Percentiles rank a stretch among this genome's conserved stretches.
phyloP scores from a whole-genome alignment of 2,797 vertebrate species.

The Acomys russatus region DNA sequence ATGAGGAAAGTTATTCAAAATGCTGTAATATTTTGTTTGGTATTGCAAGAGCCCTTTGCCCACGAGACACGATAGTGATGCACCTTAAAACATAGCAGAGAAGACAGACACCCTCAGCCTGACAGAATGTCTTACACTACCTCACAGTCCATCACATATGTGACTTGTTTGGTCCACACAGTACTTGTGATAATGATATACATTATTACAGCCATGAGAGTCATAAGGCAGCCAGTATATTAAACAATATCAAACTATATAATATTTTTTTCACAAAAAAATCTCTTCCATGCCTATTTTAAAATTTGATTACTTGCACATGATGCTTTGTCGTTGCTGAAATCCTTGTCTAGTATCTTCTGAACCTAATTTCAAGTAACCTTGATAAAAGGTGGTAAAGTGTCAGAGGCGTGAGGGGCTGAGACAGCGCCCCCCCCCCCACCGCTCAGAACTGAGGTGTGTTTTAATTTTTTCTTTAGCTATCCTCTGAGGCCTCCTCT shows the following conservation, averaged over 20 bases:
- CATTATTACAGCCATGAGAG: background rate
- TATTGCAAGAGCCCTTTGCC: background rate
- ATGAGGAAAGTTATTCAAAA: background rate
- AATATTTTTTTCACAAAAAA: background rate
- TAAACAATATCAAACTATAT: background rate
- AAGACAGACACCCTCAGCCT: background rate
- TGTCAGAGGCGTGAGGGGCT: conserved; percentile 51
- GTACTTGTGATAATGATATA: background rate
- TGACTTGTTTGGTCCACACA: background rate
- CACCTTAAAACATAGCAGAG: background rate
- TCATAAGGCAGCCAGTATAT: background rate
- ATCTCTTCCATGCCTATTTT: background rate
- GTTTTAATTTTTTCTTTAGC: conserved; percentile 25
- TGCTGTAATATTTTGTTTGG: background rate
- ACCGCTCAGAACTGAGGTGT: conserved; percentile 51
- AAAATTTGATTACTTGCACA: conserved; percentile 9
- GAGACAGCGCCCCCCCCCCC: conserved; percentile 39
- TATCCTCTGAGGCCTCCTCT: background rate
- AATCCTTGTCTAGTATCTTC: conserved; percentile 15
- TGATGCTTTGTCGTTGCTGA: conserved; percentile 26
- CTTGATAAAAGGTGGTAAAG: conserved; percentile 11
- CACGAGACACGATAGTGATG: background rate
- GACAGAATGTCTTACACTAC: background rate
- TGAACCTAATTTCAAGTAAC: conserved; percentile 47
- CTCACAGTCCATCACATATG: background rate